Evolutionary conservation across 2,113 vertebrate species (phyloP), one percentile per base, ranked within the genome.

Genomic region (Cynoglossus semilaevis): DNA sequence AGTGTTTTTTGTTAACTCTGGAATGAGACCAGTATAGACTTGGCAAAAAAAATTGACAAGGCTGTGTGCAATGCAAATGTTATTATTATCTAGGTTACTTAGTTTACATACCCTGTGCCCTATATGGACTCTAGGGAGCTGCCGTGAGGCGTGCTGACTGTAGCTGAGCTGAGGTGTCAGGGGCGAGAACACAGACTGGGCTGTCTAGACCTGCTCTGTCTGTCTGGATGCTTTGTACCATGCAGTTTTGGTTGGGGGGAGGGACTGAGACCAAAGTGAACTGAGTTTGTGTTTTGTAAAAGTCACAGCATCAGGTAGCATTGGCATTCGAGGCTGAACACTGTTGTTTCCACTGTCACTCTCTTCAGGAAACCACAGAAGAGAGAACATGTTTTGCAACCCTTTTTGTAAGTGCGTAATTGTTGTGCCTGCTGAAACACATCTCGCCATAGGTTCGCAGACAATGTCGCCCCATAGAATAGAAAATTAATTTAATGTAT

Each of bases 161-260:
- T 84, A 68, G 63, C 60, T 73, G 76, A 86, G 80, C 77, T 84
- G 79, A 80, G 81, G 81, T 72, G 74, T 81, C 79, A 70, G 72
- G 74, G 74, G 67, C 62, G 67, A 70, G 67, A 81, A 77, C 69
- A 82, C 68, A 83, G 79, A 78, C 51, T 2, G 52, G 51, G 58
- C 64, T 82, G 87, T 89, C 82, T 89, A 87, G 87, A 84, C 85
- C 76, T 77, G 79, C 76, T 80, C 66, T 69, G 83, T 85, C 78
- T 69, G 74, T 85, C 80, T 79, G 70, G 77, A 56, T 74, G 79
- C 83, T 88, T 89, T 86, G 82, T 85, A 78, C 66, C 61, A 68
- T 70, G 70, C 75, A 79, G 68, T 72, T 59, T 58, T 1, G 58
- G 56, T 2, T 29, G 58, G 56, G 68, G 70, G 50, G 52, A 37